Evolutionary conservation across 2,888 invertebrate species (phyloP).

Genomic region (Drosophila differens): DNA sequence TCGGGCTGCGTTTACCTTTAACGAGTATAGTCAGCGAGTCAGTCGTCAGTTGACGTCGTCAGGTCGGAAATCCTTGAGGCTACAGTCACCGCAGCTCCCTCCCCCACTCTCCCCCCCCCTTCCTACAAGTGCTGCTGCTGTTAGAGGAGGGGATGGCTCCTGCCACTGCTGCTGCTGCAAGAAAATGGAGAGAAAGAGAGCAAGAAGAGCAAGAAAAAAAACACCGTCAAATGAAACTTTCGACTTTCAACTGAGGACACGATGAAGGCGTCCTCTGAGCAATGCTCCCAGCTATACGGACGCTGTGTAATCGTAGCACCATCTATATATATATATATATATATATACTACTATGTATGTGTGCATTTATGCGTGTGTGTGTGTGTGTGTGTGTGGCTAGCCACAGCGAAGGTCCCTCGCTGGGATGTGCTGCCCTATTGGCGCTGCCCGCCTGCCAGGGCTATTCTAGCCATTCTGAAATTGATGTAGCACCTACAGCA

Average conservation of each 20-base stretch:
- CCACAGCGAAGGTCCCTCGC: constrained; percentile 52
- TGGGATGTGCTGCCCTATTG: constrained; percentile 43
- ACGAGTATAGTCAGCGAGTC: constrained; percentile 61
- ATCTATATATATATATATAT: constrained; percentile 32
- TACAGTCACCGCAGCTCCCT: too few relatives aligned
- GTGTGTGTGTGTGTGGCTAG: constrained; percentile 12
- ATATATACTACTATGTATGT: background rate
- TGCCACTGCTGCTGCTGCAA: constrained; percentile 22
- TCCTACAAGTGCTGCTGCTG: constrained; percentile 11
- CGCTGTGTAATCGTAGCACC: constrained; percentile 65
- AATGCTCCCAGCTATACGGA: constrained; percentile 65
- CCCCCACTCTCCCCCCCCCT: background rate
- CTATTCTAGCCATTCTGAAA: constrained; percentile 68
- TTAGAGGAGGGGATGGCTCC: constrained; percentile 51
- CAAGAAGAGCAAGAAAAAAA: constrained; percentile 8
- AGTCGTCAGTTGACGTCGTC: constrained; percentile 56
- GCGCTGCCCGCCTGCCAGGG: constrained; percentile 31
- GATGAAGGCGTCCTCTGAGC: constrained; percentile 55
- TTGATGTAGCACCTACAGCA: constrained; percentile 78
- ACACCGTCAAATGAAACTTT: constrained; percentile 68
- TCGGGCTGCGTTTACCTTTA: constrained; percentile 32
- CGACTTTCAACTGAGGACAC: constrained; percentile 49
- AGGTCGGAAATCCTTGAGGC: constrained; percentile 81
- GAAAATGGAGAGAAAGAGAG: constrained; percentile 13
- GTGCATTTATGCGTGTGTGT: constrained; percentile 5